A percentile compares a stretch with the other conserved stretches of the same genome.
These are phyloP conservation scores for Semaprochilodus insignis DNA, from an alignment of 2,797 vertebrate genomes.

Conservation along the genomic window DNA sequence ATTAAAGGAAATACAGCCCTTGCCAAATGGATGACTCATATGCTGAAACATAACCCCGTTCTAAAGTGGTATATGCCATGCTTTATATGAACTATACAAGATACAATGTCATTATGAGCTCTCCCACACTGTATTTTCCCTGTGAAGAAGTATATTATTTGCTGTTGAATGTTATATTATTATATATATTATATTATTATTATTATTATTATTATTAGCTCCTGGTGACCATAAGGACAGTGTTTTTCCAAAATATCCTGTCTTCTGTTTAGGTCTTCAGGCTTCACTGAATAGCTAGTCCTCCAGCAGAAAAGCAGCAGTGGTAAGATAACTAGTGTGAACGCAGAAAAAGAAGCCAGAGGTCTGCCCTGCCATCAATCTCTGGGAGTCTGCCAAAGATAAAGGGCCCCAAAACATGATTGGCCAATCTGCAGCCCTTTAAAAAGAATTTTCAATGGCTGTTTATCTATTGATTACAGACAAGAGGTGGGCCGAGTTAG, in stretches of 20 bases:
- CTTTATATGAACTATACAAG: background rate
- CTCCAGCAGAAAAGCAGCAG: conserved; percentile 75
- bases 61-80: background rate
- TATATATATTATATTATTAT: too few relatives aligned
- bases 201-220: too few relatives aligned
- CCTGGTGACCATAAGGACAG: too few relatives aligned
- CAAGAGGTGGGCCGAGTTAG: conserved; percentile 55
- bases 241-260: too few relatives aligned
- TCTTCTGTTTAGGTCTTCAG: too few relatives aligned
- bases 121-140: conserved; percentile 11
- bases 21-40: background rate
- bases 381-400: conserved; percentile 79
- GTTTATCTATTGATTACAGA: conserved; percentile 72
- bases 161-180: background rate
- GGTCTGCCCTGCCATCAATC: conserved; percentile 72
- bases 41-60: background rate
- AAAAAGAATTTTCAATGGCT: conserved; percentile 67
- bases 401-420: conserved; percentile 70
- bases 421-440: conserved; percentile 65
- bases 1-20: conserved; percentile 9
- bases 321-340: conserved; percentile 78
- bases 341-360: conserved; percentile 79
- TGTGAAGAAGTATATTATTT: conserved; percentile 57
- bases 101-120: background rate
- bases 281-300: conserved; percentile 35